A percentile compares a stretch with the other conserved stretches of the same genome.
These are phyloP conservation scores for Alosa sapidissima DNA, from an alignment of 2,797 vertebrate genomes.

Conservation along the genomic window DNA sequence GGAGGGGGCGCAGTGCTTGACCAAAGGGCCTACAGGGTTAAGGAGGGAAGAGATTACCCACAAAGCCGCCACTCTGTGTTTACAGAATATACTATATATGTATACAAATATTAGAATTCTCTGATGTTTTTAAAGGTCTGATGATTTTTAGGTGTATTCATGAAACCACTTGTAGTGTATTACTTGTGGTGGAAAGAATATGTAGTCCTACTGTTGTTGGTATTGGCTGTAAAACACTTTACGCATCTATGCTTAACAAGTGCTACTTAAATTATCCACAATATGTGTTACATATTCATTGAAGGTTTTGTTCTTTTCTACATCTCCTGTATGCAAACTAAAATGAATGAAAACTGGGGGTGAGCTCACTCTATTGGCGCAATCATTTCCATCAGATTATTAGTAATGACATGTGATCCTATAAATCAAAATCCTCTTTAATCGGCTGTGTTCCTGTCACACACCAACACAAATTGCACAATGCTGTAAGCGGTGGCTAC, in stretches of 20 bases:
- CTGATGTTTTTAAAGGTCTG: not conserved
- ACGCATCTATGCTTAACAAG: not conserved
- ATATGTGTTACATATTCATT: not conserved
- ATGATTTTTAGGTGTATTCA: not conserved
- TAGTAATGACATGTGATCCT: not conserved
- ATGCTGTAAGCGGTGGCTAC: not conserved
- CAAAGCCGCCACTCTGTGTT: not conserved
- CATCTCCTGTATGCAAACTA: not conserved
- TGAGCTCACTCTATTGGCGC: too few species aligned
- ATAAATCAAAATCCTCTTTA: slow-evolving; percentile 2
- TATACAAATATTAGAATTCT: not conserved
- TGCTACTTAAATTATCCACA: not conserved
- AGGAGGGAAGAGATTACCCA: not conserved
- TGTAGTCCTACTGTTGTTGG: not conserved
- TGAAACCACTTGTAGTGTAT: too few species aligned
- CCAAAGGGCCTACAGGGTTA: slow-evolving; percentile 84
- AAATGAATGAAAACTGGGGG: not conserved
- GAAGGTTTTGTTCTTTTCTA: not conserved
- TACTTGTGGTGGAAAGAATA: too few species aligned
- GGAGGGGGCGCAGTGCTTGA: slow-evolving; percentile 86
- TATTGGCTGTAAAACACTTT: not conserved
- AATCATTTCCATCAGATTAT: not conserved
- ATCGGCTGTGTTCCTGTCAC: not conserved
- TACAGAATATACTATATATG: not conserved
- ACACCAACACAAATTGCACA: not conserved